Conservation (phyloP, 2,888 invertebrate genomes). For the Zaprionus obscuricornis region DNA sequence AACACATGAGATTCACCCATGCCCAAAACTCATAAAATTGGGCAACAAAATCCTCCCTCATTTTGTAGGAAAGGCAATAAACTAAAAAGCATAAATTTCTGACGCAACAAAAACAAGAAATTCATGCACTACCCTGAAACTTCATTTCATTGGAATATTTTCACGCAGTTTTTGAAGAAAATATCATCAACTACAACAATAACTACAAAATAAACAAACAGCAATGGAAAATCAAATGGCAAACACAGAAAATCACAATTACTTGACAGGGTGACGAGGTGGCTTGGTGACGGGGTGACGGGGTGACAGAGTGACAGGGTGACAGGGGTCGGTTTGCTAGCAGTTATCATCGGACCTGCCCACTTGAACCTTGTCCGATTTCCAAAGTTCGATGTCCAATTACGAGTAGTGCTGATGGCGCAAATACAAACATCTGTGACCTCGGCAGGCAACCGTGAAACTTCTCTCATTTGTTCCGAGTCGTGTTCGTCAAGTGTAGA, state of each 20-base stretch:
- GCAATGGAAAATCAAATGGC: slow-evolving; percentile 64
- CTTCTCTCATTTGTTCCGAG: slow-evolving; percentile 55
- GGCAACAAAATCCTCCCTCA: slow-evolving; percentile 20
- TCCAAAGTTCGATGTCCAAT: slow-evolving; percentile 71
- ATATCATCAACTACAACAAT: slow-evolving; percentile 27
- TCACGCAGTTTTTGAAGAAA: slow-evolving; percentile 36
- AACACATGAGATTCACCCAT: slow-evolving; percentile 43
- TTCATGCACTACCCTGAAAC: slow-evolving; percentile 26
- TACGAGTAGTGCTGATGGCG: slow-evolving; percentile 62
- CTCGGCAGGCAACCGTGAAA: slow-evolving; percentile 61
- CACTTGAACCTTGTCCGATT: no score
- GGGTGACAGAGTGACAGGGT: slow-evolving; percentile 19
- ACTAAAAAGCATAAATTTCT: slow-evolving; percentile 75
- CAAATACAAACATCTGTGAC: slow-evolving; percentile 75
- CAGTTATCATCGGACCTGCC: slow-evolving; percentile 36
- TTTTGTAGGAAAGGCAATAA: slow-evolving; percentile 49
- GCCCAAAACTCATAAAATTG: slow-evolving; percentile 54
- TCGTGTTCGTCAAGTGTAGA: slow-evolving; percentile 39
- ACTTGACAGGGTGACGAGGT: slow-evolving; percentile 32
- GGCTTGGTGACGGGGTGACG: slow-evolving; percentile 7
- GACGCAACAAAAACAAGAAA: slow-evolving; percentile 54
- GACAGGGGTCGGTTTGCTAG: no score
- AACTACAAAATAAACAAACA: no score
- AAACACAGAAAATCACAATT: slow-evolving; percentile 71
- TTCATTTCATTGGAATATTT: slow-evolving; percentile 32